Evolutionary conservation across 2,113 vertebrate genomes (phyloP), one percentile per base, ranked within the genome.

Genomic region (Anhinga rufa): DNA sequence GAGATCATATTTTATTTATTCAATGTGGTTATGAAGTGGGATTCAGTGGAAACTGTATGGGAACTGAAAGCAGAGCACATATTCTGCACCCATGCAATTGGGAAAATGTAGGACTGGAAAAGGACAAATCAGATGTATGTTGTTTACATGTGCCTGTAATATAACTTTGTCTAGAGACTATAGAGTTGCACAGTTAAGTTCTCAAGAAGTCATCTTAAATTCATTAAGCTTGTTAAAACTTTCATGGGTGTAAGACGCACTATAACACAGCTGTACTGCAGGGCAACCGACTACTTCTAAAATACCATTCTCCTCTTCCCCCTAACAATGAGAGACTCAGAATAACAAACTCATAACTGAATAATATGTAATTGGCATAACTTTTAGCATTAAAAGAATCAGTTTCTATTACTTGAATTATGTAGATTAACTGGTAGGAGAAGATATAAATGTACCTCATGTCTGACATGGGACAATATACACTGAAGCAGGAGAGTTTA

Each of bases 121-220:
- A 89, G 74, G 58, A 82, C 58, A 87, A 82, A 86, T 91, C 65
- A 72, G 69, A 83, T 3, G 1, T 46, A 49, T 29, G 74, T 72
- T 82, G 44, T 92, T 94, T 91, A 74, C 28, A 13, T 86, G 77
- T 60, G 69, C 74, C 61, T 49, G 11, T 69, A 90, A 68, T 18
- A 52, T 2, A 84, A 57, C 88, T 86, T 70, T 31, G 76, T 40
- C 80, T 36, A 49, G 58, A 78, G 55, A 55, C 49, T 74, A 66
- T 62, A 75, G 65, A 69, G 57, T 84, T 94, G 92, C 86, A 81
- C 48, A 64, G 64, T 29, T 34, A 46, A 21, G 17, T 21, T 96
- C 72, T 88, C 86, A 52, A 69, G 64, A 88, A 65, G 34, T 28
- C 88, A 86, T n/a, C 88, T 92, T 86, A 88, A 94, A 95, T 82